These are phyloP conservation scores for Tauraco erythrolophus DNA, from an alignment of 2,113 vertebrate species.

Conservation along the genomic window DNA sequence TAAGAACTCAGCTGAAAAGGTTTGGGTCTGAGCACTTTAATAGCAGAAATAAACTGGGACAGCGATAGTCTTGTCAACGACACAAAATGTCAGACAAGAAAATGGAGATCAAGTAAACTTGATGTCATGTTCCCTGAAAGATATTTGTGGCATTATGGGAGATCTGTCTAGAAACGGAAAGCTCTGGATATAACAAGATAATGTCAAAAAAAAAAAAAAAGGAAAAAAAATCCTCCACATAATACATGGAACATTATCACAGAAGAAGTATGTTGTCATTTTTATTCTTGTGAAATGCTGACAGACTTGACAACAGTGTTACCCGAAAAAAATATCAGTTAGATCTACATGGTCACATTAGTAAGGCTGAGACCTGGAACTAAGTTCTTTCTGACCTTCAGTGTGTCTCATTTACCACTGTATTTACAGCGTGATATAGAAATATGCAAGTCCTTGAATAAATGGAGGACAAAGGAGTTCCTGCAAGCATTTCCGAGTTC, in stretches of 20 bases:
- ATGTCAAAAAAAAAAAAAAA: not conserved
- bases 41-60: not conserved
- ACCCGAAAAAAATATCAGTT: not conserved
- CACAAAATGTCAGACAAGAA: not conserved
- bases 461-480: not conserved
- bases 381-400: not conserved
- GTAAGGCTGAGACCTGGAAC: not conserved
- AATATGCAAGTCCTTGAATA: not conserved
- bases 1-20: not conserved
- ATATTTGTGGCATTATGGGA: not conserved
- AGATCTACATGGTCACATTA: not conserved
- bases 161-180: not conserved
- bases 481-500: not conserved
- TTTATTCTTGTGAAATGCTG: not conserved
- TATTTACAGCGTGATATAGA: not conserved
- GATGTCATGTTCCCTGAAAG: not conserved
- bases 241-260: not conserved
- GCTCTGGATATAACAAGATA: not conserved
- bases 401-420: not conserved
- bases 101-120: not conserved
- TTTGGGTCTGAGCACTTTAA: not conserved
- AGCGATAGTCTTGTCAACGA: not conserved
- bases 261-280: not conserved
- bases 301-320: not conserved
- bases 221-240: rapidly evolving